Conservation (phyloP, 2,888 invertebrate genomes). For the Reticulitermes lucifugus region DNA sequence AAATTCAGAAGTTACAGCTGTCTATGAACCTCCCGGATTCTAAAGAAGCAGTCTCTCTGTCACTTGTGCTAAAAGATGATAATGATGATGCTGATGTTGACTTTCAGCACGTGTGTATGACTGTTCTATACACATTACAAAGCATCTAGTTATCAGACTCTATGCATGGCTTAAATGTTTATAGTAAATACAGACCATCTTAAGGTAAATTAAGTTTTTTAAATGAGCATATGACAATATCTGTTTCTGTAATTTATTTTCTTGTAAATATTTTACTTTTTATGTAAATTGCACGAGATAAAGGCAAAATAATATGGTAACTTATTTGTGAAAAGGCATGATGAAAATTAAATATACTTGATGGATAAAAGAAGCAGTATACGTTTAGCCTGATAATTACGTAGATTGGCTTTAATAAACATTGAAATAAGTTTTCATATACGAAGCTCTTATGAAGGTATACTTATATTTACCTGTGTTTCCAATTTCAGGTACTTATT, state of each 20-base stretch:
- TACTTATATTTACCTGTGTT: not conserved
- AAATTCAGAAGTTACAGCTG: no score
- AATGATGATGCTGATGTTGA: not conserved
- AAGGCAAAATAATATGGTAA: slow-evolving; percentile 31
- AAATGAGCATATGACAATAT: slow-evolving; percentile 19
- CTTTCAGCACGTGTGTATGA: slow-evolving; percentile 28
- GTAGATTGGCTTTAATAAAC: slow-evolving; percentile 24
- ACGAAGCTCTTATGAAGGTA: not conserved
- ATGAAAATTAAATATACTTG: not conserved
- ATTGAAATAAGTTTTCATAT: not conserved
- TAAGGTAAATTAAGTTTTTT: not conserved
- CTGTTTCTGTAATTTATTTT: slow-evolving; percentile 15
- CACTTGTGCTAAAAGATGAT: slow-evolving; percentile 17
- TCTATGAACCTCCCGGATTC: slow-evolving; percentile 9
- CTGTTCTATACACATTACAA: slow-evolving; percentile 23
- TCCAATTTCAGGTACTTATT: slow-evolving; percentile 84
- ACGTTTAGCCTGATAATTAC: slow-evolving; percentile 21
- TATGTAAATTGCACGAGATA: slow-evolving; percentile 46
- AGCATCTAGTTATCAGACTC: slow-evolving; percentile 29
- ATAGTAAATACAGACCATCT: slow-evolving; percentile 16
- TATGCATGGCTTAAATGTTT: slow-evolving; percentile 39
- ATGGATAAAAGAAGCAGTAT: not conserved
- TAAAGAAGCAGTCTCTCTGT: not conserved
- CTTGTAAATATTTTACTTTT: slow-evolving; percentile 40
- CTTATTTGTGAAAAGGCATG: slow-evolving; percentile 44